Evolutionary conservation across 2,113 vertebrate genomes (phyloP).

Genomic region (Platycercus adscitus): DNA sequence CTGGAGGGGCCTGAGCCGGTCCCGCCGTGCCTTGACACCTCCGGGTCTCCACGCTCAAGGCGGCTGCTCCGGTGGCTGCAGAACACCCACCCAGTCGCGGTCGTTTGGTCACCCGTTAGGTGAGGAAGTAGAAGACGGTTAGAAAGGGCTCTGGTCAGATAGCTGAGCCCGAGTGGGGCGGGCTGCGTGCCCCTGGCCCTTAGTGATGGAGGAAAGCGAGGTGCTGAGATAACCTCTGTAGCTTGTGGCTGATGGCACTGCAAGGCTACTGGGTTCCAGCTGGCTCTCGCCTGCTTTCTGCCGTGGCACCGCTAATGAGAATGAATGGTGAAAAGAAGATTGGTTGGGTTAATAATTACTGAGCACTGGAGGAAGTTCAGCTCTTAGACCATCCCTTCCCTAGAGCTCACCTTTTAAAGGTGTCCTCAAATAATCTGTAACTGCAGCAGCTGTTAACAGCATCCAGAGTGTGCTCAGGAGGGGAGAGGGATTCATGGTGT

Average conservation of each 20-base stretch:
- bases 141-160: fast-evolving
- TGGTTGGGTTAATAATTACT: not conserved
- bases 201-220: fast-evolving
- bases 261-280: not conserved
- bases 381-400: not conserved
- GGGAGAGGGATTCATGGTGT: not conserved
- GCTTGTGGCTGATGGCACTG: not conserved
- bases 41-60: fast-evolving
- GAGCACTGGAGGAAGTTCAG: not conserved
- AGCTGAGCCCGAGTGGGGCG: fast-evolving
- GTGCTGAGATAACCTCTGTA: fast-evolving
- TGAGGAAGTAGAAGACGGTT: fast-evolving
- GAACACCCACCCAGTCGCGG: not conserved
- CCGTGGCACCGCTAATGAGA: fast-evolving
- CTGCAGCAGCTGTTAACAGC: not conserved
- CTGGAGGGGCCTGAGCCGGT: not conserved
- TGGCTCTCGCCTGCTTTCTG: not conserved
- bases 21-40: not conserved
- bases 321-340: fast-evolving
- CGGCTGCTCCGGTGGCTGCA: not conserved
- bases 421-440: not conserved
- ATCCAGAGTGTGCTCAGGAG: not conserved
- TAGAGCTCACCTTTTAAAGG: not conserved
- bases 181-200: fast-evolving
- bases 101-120: fast-evolving